Conservation (phyloP, 2,797 vertebrate species). For the Clarias pachynema region DNA sequence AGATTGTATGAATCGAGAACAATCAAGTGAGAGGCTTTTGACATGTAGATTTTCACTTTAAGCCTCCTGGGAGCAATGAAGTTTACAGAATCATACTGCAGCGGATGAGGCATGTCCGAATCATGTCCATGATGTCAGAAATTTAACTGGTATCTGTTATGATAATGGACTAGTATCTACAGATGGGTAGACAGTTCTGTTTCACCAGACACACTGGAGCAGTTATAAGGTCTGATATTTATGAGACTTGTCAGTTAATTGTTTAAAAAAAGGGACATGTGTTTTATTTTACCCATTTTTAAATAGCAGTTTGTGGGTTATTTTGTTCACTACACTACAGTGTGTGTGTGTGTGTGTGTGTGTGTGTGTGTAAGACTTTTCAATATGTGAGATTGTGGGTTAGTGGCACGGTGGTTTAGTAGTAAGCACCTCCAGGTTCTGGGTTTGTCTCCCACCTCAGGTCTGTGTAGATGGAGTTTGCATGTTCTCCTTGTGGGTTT, state of each 20-base stretch:
- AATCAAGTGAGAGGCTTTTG: slow-evolving; percentile 24
- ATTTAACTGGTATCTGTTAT: background rate
- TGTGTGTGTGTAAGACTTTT: background rate
- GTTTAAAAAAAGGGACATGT: background rate
- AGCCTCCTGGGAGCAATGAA: background rate
- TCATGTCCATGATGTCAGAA: background rate
- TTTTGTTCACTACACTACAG: background rate
- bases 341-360: too few species aligned
- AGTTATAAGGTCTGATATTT: too few species aligned
- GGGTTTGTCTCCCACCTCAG: too few species aligned
- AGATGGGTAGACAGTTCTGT: background rate
- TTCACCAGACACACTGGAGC: background rate
- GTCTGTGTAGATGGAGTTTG: too few species aligned
- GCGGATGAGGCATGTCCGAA: background rate
- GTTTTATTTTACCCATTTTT: background rate
- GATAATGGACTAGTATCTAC: background rate
- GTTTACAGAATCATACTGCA: background rate
- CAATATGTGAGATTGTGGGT: background rate
- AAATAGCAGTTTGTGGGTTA: background rate
- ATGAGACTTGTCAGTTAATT: too few species aligned
- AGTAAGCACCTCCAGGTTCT: too few species aligned
- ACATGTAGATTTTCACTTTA: slow-evolving; percentile 25
- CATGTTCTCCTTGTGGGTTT: too few species aligned
- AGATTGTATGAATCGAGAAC: slow-evolving; percentile 21
- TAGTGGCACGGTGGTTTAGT: background rate